Conservation (phyloP, 1,140 invertebrate species). For the Stegodyphus dumicola region DNA sequence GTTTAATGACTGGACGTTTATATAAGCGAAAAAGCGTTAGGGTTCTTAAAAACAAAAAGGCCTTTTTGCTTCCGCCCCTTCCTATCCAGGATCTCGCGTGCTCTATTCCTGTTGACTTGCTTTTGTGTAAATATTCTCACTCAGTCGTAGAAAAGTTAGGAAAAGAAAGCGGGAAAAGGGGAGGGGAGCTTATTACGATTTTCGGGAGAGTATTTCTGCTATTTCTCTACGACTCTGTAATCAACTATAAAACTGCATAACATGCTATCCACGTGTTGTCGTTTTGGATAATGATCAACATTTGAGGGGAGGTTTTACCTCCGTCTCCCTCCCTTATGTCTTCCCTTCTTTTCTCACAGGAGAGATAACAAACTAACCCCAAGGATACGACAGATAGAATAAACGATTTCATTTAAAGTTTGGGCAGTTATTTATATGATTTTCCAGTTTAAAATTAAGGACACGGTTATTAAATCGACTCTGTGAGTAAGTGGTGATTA, state of each 20-base stretch:
- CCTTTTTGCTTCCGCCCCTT: not conserved
- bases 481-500: too few species aligned
- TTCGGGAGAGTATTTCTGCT: constrained; percentile 1
- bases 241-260: constrained; percentile 22
- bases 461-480: too few species aligned
- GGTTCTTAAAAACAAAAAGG: not conserved
- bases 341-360: constrained; percentile 24
- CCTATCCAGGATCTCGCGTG: constrained; percentile 4
- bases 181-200: constrained; percentile 2
- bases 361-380: constrained; percentile 22
- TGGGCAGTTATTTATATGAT: too few species aligned
- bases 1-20: constrained; percentile 12
- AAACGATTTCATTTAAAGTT: constrained; percentile 22
- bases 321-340: not conserved
- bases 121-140: constrained; percentile 26
- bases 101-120: constrained; percentile 29
- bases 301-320: not conserved
- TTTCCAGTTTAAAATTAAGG: too few species aligned
- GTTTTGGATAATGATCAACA: constrained; percentile 39
- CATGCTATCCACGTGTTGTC: constrained; percentile 8
- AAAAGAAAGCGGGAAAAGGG: not conserved
- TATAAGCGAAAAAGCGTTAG: not conserved
- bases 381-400: not conserved
- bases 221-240: constrained; percentile 32
- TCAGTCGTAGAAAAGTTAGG: not conserved